These are phyloP conservation scores for Mesoclemmys tuberculata DNA, from an alignment of 2,113 vertebrate genomes.

Conservation along the genomic window DNA sequence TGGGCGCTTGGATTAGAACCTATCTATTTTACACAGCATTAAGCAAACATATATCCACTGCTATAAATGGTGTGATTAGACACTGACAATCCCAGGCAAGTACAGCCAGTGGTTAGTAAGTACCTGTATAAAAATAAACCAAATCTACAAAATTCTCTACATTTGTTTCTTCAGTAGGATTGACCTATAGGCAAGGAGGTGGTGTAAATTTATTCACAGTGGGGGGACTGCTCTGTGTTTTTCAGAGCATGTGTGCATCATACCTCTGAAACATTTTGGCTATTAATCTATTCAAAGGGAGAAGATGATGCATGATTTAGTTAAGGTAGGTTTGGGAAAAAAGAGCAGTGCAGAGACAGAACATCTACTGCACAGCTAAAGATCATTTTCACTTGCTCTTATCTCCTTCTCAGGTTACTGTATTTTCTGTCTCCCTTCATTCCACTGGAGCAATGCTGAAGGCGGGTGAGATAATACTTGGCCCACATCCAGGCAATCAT, in stretches of 20 bases:
- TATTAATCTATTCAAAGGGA: constrained; percentile 32
- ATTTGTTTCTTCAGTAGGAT: background rate
- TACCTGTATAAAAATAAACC: background rate
- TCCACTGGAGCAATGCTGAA: constrained; percentile 66
- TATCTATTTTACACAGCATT: background rate
- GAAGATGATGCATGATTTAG: constrained; percentile 23
- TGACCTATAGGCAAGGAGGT: background rate
- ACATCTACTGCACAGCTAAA: constrained; percentile 58
- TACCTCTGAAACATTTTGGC: background rate
- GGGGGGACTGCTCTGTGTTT: background rate
- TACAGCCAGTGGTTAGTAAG: background rate
- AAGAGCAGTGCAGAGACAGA: constrained; percentile 39
- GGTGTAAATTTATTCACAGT: background rate
- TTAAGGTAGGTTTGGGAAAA: constrained; percentile 2
- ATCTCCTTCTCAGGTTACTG: constrained; percentile 67
- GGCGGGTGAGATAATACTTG: constrained; percentile 79
- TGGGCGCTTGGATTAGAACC: background rate
- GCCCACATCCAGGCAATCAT: constrained; percentile 76
- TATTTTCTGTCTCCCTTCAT: constrained; percentile 71
- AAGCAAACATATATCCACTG: background rate
- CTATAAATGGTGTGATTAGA: background rate
- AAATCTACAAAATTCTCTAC: background rate
- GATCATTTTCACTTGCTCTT: constrained; percentile 36
- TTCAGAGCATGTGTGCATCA: background rate
- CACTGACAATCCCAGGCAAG: background rate